phyloP scores from a whole-genome alignment of 1,140 invertebrate species.

The Drosophila erecta region DNA sequence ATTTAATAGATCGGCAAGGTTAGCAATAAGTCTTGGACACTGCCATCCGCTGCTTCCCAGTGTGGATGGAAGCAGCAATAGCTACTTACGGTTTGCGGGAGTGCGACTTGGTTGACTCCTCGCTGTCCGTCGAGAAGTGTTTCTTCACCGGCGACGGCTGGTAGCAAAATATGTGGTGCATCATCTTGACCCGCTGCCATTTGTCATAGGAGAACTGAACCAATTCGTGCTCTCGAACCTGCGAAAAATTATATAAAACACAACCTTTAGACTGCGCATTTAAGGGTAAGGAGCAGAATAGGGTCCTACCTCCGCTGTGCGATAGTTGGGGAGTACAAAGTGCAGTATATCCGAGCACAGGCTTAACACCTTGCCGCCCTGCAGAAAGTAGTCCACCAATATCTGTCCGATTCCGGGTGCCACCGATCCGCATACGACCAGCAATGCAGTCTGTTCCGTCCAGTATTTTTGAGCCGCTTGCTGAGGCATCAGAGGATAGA shows the following conservation, averaged over 20 bases:
- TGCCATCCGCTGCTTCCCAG: conserved; percentile 19
- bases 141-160: conserved; percentile 92
- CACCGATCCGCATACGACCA: conserved; percentile 92
- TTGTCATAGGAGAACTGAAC: conserved; percentile 92
- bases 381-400: conserved; percentile 90
- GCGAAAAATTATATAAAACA: not conserved
- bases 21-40: conserved; percentile 12
- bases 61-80: not conserved
- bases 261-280: not conserved
- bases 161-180: conserved; percentile 95
- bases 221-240: conserved; percentile 92
- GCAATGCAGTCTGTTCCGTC: conserved; percentile 89
- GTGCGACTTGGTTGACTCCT: conserved; percentile 82
- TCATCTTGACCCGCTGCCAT: conserved; percentile 92
- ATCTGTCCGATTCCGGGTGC: conserved; percentile 87
- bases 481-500: conserved; percentile 89
- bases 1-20: conserved; percentile 5
- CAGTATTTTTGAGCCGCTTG: conserved; percentile 88
- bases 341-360: conserved; percentile 93
- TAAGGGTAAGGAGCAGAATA: not conserved
- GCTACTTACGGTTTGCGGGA: conserved; percentile 86
- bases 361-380: conserved; percentile 91
- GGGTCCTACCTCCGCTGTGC: conserved; percentile 89
- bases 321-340: conserved; percentile 91
- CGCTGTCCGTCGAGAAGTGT: conserved; percentile 90